phyloP scores from a whole-genome alignment of 2,888 invertebrate species.

The Acleris emargana region DNA sequence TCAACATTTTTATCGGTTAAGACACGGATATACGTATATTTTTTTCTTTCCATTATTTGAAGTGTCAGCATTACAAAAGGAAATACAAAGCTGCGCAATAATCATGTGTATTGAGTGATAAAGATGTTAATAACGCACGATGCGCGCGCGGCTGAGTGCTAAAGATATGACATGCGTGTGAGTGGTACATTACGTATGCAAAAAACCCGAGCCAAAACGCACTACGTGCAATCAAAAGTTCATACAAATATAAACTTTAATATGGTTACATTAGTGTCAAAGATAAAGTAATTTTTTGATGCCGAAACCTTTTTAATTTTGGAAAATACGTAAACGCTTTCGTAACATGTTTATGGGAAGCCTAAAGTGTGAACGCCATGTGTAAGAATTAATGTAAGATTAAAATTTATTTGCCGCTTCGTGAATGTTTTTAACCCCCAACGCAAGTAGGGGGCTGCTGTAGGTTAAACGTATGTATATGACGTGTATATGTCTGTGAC shows the following conservation, averaged over 20 bases:
- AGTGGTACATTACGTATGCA: neutral
- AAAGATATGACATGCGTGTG: conserved; percentile 16
- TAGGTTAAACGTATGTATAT: too few species aligned
- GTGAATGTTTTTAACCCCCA: too few species aligned
- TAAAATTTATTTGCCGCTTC: too few species aligned
- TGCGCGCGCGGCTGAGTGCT: conserved; percentile 20
- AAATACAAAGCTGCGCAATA: conserved; percentile 8
- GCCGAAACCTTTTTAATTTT: neutral
- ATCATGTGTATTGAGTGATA: conserved; percentile 4
- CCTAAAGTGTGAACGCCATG: neutral
- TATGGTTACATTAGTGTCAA: neutral
- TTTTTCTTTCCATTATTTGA: neutral
- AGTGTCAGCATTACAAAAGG: neutral
- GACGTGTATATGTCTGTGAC: too few species aligned
- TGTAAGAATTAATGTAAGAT: neutral
- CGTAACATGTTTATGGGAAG: conserved; percentile 1
- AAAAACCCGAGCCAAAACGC: neutral
- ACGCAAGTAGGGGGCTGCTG: too few species aligned
- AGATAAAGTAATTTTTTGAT: neutral
- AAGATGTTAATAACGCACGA: conserved; percentile 3
- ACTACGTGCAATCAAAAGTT: neutral
- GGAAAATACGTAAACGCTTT: neutral
- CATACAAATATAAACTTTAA: neutral
- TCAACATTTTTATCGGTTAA: too few species aligned
- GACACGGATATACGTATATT: too few species aligned